phyloP scores from a whole-genome alignment of 2,888 invertebrate genomes.

The Zaprionus bogoriensis region DNA sequence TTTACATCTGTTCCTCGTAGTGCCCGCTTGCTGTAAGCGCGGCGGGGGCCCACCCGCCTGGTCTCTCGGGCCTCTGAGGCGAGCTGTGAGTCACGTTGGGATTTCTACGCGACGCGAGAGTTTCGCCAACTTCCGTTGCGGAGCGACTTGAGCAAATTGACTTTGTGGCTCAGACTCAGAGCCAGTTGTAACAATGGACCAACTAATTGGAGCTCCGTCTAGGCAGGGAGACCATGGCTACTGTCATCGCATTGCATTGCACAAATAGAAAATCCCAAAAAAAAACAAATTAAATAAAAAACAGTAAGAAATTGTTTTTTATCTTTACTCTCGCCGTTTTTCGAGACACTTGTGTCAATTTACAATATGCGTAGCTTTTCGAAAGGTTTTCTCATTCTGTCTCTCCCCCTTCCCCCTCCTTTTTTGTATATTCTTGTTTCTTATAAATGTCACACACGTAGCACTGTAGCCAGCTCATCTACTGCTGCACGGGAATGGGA shows the following conservation, averaged over 20 bases:
- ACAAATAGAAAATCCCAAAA: constrained; percentile 75
- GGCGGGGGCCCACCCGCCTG: constrained; percentile 64
- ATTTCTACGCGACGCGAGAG: constrained; percentile 30
- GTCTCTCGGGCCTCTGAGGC: constrained; percentile 8
- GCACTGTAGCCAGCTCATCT: no score
- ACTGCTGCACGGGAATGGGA: constrained; percentile 44
- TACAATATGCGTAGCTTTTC: constrained; percentile 70
- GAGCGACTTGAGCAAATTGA: constrained; percentile 69
- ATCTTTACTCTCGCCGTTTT: neutral
- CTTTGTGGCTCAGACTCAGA: constrained; percentile 65
- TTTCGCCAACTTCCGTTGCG: constrained; percentile 68
- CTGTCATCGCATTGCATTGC: constrained; percentile 53
- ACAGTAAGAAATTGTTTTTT: constrained; percentile 36
- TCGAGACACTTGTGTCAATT: constrained; percentile 70
- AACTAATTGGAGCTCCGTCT: constrained; percentile 69
- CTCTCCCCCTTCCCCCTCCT: no score
- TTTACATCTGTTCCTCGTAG: constrained; percentile 65
- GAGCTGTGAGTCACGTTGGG: constrained; percentile 41
- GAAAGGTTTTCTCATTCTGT: constrained; percentile 56
- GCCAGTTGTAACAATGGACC: constrained; percentile 61
- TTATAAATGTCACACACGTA: constrained; percentile 69
- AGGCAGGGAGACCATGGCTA: constrained; percentile 41
- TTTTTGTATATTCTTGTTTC: constrained; percentile 12
- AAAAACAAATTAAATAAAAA: constrained; percentile 18
- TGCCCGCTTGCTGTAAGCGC: constrained; percentile 9